Conservation (phyloP, 2,797 vertebrate species). For the Galagoides demidoff region DNA sequence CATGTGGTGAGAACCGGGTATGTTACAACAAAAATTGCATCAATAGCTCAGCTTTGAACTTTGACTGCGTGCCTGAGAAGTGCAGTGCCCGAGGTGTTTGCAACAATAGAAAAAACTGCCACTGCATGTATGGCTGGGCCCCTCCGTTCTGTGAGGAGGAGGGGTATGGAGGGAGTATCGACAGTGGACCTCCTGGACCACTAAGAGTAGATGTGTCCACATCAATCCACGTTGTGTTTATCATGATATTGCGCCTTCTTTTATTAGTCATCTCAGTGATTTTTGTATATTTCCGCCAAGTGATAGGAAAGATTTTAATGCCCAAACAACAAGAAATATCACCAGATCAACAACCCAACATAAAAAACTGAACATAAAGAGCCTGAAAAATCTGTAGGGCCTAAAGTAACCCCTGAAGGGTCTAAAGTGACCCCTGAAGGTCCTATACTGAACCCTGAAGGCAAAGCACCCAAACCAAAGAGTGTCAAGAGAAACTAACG, state of each 20-base stretch:
- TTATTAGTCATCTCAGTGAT: neutral
- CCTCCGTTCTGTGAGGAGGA: slow-evolving; percentile 47
- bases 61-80: slow-evolving; percentile 55
- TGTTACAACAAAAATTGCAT: neutral
- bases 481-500: neutral
- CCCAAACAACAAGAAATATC: rapidly evolving
- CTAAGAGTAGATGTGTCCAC: rapidly evolving
- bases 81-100: slow-evolving; percentile 60
- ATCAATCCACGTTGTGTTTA: rapidly evolving
- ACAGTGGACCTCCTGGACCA: rapidly evolving
- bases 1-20: neutral
- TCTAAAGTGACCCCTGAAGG: too few relatives aligned
- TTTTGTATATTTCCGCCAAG: neutral
- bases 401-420: too few relatives aligned
- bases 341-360: neutral
- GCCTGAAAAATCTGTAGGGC: neutral
- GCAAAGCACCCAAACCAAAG: neutral
- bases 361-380: neutral
- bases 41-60: neutral
- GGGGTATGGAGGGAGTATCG: neutral
- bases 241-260: neutral
- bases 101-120: slow-evolving; percentile 60
- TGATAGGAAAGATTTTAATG: neutral
- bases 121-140: slow-evolving; percentile 66
- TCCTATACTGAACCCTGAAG: too few relatives aligned